phyloP scores from a whole-genome alignment of 2,113 vertebrate species.

The Nanorana parkeri region DNA sequence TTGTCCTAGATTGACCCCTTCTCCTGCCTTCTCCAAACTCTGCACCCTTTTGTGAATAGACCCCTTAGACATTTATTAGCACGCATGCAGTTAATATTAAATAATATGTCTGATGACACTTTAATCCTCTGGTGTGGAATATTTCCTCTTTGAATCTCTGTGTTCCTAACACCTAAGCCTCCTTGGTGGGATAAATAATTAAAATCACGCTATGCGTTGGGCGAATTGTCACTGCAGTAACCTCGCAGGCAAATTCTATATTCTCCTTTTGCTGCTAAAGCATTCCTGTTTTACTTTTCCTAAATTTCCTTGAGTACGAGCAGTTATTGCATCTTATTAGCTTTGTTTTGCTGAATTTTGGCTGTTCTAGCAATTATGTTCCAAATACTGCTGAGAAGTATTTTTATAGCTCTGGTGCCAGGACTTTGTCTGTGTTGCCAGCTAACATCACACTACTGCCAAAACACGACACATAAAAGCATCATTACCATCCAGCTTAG shows the following conservation, averaged over 20 bases:
- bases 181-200: conserved; percentile 8
- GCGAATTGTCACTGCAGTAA: background rate
- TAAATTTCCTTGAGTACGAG: conserved; percentile 12
- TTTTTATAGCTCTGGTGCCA: background rate
- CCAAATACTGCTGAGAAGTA: conserved; percentile 10
- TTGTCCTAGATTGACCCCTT: too few relatives aligned
- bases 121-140: too few relatives aligned
- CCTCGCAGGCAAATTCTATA: conserved; percentile 36
- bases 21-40: too few relatives aligned
- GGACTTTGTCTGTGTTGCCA: too few relatives aligned
- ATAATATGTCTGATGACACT: too few relatives aligned
- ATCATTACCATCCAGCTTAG: too few relatives aligned
- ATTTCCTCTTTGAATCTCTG: background rate
- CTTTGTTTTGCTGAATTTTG: conserved; percentile 20
- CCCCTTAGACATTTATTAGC: too few relatives aligned
- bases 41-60: too few relatives aligned
- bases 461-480: too few relatives aligned
- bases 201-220: background rate
- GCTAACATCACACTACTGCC: too few relatives aligned
- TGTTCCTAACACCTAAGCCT: background rate
- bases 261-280: conserved; percentile 43
- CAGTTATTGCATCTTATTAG: conserved; percentile 1
- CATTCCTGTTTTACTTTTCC: conserved; percentile 9
- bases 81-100: too few relatives aligned
- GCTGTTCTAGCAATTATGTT: background rate